These are phyloP conservation scores for Macrotis lagotis DNA, from an alignment of 2,113 vertebrate genomes.

Conservation along the genomic window DNA sequence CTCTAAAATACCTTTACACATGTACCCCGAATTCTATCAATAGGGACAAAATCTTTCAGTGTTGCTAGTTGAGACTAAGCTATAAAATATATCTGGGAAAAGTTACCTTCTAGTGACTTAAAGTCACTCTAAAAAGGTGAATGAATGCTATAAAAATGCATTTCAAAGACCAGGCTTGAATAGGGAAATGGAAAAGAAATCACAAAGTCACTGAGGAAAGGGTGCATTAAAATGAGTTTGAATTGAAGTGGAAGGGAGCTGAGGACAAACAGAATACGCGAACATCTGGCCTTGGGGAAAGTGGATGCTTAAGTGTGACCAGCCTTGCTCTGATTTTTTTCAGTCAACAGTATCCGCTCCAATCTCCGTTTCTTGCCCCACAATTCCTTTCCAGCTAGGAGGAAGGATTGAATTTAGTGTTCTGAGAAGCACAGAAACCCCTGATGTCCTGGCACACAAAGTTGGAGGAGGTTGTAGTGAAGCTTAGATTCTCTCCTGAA, in stretches of 20 bases:
- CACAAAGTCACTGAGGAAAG: background rate
- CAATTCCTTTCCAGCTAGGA: background rate
- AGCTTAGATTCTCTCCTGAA: too few species aligned
- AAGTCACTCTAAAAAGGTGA: background rate
- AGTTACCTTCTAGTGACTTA: background rate
- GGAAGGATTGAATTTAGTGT: background rate
- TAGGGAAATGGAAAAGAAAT: background rate
- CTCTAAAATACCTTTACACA: background rate
- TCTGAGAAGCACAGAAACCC: background rate
- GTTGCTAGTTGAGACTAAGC: background rate
- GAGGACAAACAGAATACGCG: background rate
- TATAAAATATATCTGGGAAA: background rate
- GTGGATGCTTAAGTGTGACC: background rate
- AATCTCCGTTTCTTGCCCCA: background rate
- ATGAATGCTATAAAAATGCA: background rate
- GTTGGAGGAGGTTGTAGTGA: background rate
- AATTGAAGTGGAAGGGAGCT: background rate
- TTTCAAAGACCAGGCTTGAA: background rate
- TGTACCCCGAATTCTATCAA: background rate
- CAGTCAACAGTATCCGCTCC: background rate
- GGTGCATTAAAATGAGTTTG: background rate
- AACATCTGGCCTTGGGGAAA: background rate
- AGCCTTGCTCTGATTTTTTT: background rate
- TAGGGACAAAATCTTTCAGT: background rate
- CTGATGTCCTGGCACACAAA: background rate